Base-by-base conservation (phyloP, 2,113 vertebrate species). In the Lampris megalopsis region DNA sequence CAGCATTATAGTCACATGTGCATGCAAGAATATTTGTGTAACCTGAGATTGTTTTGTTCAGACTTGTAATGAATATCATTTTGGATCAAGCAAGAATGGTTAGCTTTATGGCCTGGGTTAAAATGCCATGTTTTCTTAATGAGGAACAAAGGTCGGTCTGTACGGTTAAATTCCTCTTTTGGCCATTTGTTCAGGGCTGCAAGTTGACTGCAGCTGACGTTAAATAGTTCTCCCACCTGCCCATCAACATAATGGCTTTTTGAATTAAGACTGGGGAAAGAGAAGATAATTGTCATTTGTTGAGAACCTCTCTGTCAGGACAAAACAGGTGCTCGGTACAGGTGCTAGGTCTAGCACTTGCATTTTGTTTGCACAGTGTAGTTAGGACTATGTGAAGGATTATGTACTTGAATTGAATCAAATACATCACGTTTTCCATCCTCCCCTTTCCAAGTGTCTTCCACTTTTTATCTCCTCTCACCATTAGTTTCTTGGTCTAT, bases 141-240 rank as follows among this genome's bases (percentile, higher is more conserved):
- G 65, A 62, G 65, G 35, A 10, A n/a, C 59, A 49, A 24, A 61
- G 3, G 52, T 68, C 10, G 57, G 37, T n/a, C 60, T 37, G 66
- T 63, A 48, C 42, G 36, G 35, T 48, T 62, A 5, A 68, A 81
- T 45, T 35, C 62, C 62, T 36, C 45, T 40, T 35, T 24, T 38
- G 4, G n/a, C 73, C 69, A 62, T 77, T 71, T 67, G 69, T 43
- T 63, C 64, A 56, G 67, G 63, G 63, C 75, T 80, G 84, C 48
- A 64, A 49, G 48, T 70, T 41, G 67, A 38, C 56, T 63, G 68
- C 78, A 74, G 75, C 71, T 53, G 80, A 81, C 71, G 11, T 47
- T 52, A 52, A 76, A 72, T 47, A 71, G 63, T 8, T 77, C 80
- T 63, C 75, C 76, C 90, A 91, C 82, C 90, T 92, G 88, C 88